Percentiles rank a stretch among this genome's conserved stretches.
phyloP scores from a whole-genome alignment of 2,888 invertebrate genomes.

The Synanthedon myopaeformis region DNA sequence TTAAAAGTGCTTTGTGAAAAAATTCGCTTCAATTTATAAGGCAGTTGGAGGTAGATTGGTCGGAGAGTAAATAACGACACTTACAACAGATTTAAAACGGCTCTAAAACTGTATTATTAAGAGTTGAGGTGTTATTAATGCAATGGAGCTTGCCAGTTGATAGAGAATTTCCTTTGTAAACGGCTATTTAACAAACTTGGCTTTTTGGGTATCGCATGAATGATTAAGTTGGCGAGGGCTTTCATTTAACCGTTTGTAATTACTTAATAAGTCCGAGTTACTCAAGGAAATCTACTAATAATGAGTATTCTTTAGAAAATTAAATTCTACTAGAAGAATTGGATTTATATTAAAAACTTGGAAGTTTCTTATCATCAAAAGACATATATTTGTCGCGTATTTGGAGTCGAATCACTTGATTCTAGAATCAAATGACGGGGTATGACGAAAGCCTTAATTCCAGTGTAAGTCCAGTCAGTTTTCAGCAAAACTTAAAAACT shows the following conservation, averaged over 20 bases:
- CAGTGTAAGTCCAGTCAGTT: too few species aligned
- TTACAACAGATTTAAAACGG: conserved; percentile 44
- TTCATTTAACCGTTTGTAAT: conserved; percentile 4
- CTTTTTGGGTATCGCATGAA: conserved; percentile 11
- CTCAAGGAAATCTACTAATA: too few species aligned
- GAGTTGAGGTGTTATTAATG: conserved; percentile 13
- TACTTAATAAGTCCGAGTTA: background rate
- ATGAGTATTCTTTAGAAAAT: too few species aligned
- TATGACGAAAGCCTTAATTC: too few species aligned
- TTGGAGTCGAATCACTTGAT: too few species aligned
- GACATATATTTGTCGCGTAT: too few species aligned
- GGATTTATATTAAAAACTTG: too few species aligned
- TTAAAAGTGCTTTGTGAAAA: conserved; percentile 64
- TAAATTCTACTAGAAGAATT: too few species aligned
- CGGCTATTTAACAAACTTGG: conserved; percentile 9
- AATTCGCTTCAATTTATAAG: conserved; percentile 62
- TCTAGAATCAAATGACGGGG: too few species aligned
- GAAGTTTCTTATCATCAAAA: too few species aligned
- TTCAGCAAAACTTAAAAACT: too few species aligned
- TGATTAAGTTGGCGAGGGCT: conserved; percentile 9
- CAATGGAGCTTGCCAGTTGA: conserved; percentile 9
- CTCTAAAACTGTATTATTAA: conserved; percentile 9
- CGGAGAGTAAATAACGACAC: conserved; percentile 52
- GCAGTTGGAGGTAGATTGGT: conserved; percentile 47
- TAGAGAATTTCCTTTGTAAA: conserved; percentile 11